Evolutionary conservation across 2,113 vertebrate species (phyloP).

Genomic region (Physeter macrocephalus): DNA sequence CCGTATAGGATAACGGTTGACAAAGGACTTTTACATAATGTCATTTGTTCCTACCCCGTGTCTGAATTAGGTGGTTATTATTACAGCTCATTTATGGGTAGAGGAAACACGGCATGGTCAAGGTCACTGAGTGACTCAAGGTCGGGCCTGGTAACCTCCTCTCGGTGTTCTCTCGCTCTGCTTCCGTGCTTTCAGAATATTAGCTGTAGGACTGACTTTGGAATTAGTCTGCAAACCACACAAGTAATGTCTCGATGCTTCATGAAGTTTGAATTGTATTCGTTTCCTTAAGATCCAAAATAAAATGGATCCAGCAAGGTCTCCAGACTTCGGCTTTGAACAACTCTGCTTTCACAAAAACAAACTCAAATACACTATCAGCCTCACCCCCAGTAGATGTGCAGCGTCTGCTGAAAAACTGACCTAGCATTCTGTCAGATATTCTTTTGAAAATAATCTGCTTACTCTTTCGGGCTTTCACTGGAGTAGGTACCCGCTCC

Average conservation of each 20-base stretch:
- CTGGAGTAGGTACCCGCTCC: not conserved
- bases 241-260: not conserved
- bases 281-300: not conserved
- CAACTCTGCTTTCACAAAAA: not conserved
- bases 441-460: not conserved
- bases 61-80: not conserved
- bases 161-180: not conserved
- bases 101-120: not conserved
- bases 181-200: not conserved
- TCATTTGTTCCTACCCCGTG: not conserved
- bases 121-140: not conserved
- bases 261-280: not conserved
- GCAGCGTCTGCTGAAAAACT: not conserved
- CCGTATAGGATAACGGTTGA: accelerated
- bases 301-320: not conserved
- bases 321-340: not conserved
- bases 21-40: not conserved
- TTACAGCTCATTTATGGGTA: not conserved
- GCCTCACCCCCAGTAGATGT: not conserved
- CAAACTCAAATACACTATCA: not conserved
- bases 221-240: not conserved
- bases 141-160: not conserved
- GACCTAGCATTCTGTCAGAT: not conserved
- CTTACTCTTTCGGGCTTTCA: not conserved
- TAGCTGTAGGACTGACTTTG: not conserved